Base-by-base conservation (phyloP, 2,113 vertebrate species). In the Micronycteris hirsuta region DNA sequence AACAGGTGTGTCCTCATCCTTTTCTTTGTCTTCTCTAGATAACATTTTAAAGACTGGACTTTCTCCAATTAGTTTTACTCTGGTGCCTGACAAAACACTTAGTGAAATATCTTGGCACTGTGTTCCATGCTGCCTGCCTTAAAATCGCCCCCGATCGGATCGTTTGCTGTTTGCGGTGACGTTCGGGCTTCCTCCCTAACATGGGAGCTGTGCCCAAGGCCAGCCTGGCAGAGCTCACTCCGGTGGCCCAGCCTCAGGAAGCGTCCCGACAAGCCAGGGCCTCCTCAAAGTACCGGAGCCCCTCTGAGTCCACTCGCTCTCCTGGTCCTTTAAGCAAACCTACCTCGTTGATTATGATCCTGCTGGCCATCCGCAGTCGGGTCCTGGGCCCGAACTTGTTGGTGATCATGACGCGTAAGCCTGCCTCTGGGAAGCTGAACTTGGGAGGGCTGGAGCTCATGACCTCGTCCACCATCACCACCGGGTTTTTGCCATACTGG, bases 391-490 rank as follows among this genome's bases (percentile, higher is more conserved):
- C 99, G 81, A 99, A 99, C 74, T 99, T 99, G 93, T 99, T 99
- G 33, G 99, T 99, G 97, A 99, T 99, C 99, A 99, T 99, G 74
- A 99, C 97, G 33, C 99, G 98, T 17, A 99, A 98, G 22, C 99
- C 99, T 0, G 99, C 99, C 96, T 99, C 99, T 0, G 99, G 99
- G 89, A 99, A 99, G n/a, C 98, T 98, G 97, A 99, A 99, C 86
- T 99, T 99, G 31, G 99, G 99, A 1, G 99, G 99, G 86, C 99
- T 99, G 98, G 99, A 99, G 95, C 99, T 99, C 97, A 99, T 99
- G 96, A 99, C 99, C 98, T 99, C 99, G 78, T 99, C 99, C 97
- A 99, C 99, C 99, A 99, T 99, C 97, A 99, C 98, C 97, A 99
- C 99, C 0, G 98, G 99, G 91, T 97, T 99, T 47, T 98, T 99